Base-by-base conservation (phyloP, 2,888 invertebrate species). In the Apotomis turbidana region DNA sequence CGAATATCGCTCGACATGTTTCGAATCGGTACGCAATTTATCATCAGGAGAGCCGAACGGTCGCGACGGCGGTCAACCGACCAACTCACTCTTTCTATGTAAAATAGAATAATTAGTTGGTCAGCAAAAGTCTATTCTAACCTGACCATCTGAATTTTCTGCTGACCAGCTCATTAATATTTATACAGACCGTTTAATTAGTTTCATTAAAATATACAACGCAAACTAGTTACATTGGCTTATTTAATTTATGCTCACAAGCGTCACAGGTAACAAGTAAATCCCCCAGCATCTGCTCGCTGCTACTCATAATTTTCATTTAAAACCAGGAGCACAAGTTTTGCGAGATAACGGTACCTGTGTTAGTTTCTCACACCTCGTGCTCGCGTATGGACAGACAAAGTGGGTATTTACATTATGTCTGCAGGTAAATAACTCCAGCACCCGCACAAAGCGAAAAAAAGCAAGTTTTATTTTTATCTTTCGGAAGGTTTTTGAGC, bases 381-480 rank as follows among this genome's bases (percentile, higher is more conserved):
- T 72, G 63, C 51, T 72, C 51, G 13, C 38, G 46, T 69, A 12
- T 57, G 67, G 27, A 49, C 71, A 52, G 52, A 12, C 60, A 55
- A 55, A 66, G 71, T 61, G 55, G 27, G 62, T 71, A 71, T 66
- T 66, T 66, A 71, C 66, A 71, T 71, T 61, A 71, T 44, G 71
- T 67, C 54, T 51, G 54, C 71, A 54, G 41, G 71, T 71, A 62
- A 68, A 62, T 62, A 57, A 67, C 71, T 67, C 46, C 59, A n/a
- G n/a, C 59, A 59, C 38, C 59, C 66, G 38, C 58, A 41, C 67
- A 67, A 52, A 59, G 59, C 27, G 44, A 38, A 60, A 71, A 71
- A 71, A 68, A 68, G 27, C 58, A 8, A 9, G 62, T 51, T 67
- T 62, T 63, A 68, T 68, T 68, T 72, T 63, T 57, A 41, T 27